These are phyloP conservation scores for Aplodontia rufa DNA, from an alignment of 2,113 vertebrate genomes.

Conservation along the genomic window DNA sequence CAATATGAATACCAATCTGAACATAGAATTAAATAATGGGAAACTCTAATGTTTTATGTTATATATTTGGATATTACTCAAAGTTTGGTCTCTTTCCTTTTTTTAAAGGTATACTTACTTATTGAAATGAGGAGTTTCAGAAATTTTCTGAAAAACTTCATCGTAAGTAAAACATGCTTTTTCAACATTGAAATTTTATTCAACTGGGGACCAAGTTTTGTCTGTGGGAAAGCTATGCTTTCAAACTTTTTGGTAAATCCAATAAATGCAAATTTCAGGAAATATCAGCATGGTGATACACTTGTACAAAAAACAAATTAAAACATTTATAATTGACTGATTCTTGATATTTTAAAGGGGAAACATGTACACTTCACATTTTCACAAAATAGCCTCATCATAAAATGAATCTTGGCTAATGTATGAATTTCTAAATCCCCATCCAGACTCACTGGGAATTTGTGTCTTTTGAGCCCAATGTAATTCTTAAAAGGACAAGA, in stretches of 20 bases:
- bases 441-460: not conserved
- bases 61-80: not conserved
- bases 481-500: not conserved
- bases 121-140: not conserved
- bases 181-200: slow-evolving; percentile 10
- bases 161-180: not conserved
- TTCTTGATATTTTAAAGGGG: not conserved
- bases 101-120: not conserved
- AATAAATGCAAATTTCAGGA: slow-evolving; percentile 8
- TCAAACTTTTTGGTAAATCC: not conserved
- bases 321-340: not conserved
- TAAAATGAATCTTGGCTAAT: not conserved
- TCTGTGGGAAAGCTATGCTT: not conserved
- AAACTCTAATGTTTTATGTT: not conserved
- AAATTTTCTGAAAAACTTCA: not conserved
- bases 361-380: not conserved
- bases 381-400: not conserved
- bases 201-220: not conserved
- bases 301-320: not conserved
- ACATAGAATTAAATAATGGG: not conserved
- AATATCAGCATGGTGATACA: not conserved
- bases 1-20: not conserved
- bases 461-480: not conserved
- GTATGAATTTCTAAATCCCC: not conserved
- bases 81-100: not conserved